Evolutionary conservation across 2,113 vertebrate species (phyloP), one percentile per base, ranked within the genome.

Genomic region (Numenius arquata): DNA sequence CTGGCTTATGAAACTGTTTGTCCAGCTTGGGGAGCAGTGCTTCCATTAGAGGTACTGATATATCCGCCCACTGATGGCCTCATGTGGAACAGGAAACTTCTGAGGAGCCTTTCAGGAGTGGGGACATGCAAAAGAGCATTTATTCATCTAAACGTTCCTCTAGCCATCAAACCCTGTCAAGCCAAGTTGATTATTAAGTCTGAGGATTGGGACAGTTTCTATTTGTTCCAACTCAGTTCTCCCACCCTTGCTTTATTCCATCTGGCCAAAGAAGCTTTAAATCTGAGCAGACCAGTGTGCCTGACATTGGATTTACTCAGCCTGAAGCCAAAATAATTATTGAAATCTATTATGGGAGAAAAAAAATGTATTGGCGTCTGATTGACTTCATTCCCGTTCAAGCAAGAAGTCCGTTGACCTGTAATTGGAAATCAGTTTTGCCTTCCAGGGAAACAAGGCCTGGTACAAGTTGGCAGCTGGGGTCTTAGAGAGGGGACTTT

Each of bases 171-270:
- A 82, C 9, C 18, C 36, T 61, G 23, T 82, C 71, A 96, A 82
- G 48, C 15, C 58, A 86, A 70, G 56, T 38, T 56, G 38, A 79
- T 74, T 89, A 89, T 47, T 70, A 81, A 92, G 12, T 75, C 38
- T 52, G 65, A 93, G 76, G 83, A 88, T 48, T 78, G 56, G 32
- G 52, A 83, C 5, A 40, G 12, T 71, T 96, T 70, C 40, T 93
- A 53, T 94, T 81, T 81, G 83, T 96, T 96, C 85, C 63, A 84
- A 55, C 30, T 91, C 88, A 88, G 26, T 91, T 94, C 82, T 92
- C 36, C 6, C 47, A 92, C 19, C 1, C 43, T 84, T 92, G 61
- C 19, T 81, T 93, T 86, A 86, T 67, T 96, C 45, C 68, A 53
- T 75, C 47, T 74, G 38, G 56, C 47, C 72, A 86, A 92, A 93